These are phyloP conservation scores for Clarias macrocephalus DNA, from an alignment of 2,113 vertebrate genomes.

Conservation along the genomic window DNA sequence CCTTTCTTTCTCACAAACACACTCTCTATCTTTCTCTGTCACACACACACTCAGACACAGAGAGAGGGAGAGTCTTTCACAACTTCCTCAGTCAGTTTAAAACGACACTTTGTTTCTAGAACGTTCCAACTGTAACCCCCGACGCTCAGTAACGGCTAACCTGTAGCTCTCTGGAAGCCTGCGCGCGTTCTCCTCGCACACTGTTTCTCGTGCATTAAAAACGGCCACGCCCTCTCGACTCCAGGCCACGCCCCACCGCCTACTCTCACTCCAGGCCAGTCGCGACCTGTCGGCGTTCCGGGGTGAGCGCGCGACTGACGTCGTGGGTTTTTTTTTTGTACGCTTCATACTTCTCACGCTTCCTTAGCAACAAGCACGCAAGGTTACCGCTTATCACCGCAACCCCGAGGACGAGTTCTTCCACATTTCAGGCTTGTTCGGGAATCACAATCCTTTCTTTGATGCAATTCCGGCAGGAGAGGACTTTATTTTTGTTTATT, in stretches of 20 bases:
- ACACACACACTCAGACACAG: background rate
- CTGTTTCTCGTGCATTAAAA: conserved; percentile 18
- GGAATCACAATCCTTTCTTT: background rate
- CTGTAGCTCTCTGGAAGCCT: background rate
- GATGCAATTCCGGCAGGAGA: background rate
- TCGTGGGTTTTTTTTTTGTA: too few species aligned
- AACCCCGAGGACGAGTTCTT: background rate
- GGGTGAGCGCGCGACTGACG: background rate
- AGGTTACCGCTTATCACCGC: background rate
- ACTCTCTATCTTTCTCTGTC: too few species aligned
- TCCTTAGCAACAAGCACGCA: background rate
- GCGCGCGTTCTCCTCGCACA: background rate
- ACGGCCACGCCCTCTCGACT: conserved; percentile 11
- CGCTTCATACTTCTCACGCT: background rate
- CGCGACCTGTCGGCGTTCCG: conserved; percentile 45
- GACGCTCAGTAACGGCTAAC: background rate
- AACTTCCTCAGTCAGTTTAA: background rate
- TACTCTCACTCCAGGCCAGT: conserved; percentile 24
- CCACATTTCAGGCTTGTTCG: background rate
- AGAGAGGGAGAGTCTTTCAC: background rate
- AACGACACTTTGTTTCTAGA: background rate
- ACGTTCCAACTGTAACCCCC: background rate
- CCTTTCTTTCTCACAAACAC: background rate
- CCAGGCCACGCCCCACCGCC: conserved; percentile 63
- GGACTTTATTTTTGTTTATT: background rate